These are phyloP conservation scores for Drosophila ambigua DNA, from an alignment of 1,140 invertebrate species.

Conservation along the genomic window DNA sequence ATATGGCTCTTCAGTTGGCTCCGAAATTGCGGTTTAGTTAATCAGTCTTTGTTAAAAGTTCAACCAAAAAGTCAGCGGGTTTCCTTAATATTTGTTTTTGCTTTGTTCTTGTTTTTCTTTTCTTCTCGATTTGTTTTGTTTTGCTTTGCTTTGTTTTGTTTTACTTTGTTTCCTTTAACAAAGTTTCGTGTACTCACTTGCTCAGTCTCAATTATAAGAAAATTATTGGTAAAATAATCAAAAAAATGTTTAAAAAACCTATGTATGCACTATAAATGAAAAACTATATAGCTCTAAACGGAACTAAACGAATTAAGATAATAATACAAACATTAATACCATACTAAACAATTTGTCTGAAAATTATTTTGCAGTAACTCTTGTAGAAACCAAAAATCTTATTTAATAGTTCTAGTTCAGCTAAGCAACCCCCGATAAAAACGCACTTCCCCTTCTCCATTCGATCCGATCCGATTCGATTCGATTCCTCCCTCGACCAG, in stretches of 20 bases:
- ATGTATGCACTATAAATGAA: conserved; percentile 13
- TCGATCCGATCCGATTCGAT: background rate
- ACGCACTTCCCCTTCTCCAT: conserved; percentile 22
- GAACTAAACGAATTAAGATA: conserved; percentile 54
- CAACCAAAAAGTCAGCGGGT: conserved; percentile 81
- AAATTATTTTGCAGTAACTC: conserved; percentile 56
- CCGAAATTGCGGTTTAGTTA: conserved; percentile 78
- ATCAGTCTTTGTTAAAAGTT: conserved; percentile 82
- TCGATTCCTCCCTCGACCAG: conserved; percentile 16
- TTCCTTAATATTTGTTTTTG: conserved; percentile 52
- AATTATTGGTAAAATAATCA: conserved; percentile 30
- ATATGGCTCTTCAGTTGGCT: conserved; percentile 73
- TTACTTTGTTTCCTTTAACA: conserved; percentile 55
- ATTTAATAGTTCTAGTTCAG: conserved; percentile 30
- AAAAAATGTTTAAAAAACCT: conserved; percentile 48
- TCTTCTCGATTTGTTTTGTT: conserved; percentile 32
- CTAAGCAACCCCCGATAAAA: conserved; percentile 54
- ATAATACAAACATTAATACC: conserved; percentile 49
- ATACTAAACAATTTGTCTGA: conserved; percentile 26
- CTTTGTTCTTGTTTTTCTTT: conserved; percentile 23
- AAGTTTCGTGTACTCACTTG: conserved; percentile 75
- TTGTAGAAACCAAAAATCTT: conserved; percentile 27
- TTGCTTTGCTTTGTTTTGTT: conserved; percentile 35
- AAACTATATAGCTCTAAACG: conserved; percentile 24
- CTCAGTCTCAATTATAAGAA: conserved; percentile 80